Percentiles rank a stretch among this genome's conserved stretches.
phyloP scores from a whole-genome alignment of 2,797 vertebrate genomes.

The Huso huso region DNA sequence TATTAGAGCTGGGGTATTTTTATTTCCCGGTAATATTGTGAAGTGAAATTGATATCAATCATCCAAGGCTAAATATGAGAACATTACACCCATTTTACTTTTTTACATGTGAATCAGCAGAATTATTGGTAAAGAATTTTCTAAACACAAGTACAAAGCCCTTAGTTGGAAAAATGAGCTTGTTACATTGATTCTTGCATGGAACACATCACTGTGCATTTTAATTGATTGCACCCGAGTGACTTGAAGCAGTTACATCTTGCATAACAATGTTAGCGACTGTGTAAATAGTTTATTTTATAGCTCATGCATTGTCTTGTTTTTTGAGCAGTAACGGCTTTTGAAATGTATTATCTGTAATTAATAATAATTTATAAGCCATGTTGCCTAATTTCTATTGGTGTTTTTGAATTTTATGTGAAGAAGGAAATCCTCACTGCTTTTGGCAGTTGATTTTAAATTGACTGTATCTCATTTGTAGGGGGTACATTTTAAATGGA shows the following conservation, averaged over 20 bases:
- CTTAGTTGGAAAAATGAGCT: conserved; percentile 33
- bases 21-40: conserved; percentile 86
- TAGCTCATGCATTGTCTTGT: not conserved
- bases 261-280: conserved; percentile 26
- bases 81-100: conserved; percentile 51
- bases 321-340: not conserved
- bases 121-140: conserved; percentile 37
- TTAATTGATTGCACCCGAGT: conserved; percentile 57
- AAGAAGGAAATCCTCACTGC: not conserved
- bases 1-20: conserved; percentile 80
- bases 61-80: conserved; percentile 62
- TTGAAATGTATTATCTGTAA: not conserved
- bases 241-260: conserved; percentile 40
- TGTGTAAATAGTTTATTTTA: conserved; percentile 12
- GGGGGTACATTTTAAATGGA: not conserved
- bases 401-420: not conserved
- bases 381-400: not conserved
- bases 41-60: conserved; percentile 87
- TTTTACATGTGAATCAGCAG: conserved; percentile 45
- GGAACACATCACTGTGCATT: conserved; percentile 38
- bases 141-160: conserved; percentile 39
- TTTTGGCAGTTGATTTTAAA: not conserved
- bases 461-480: not conserved
- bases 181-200: conserved; percentile 38
- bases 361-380: not conserved